Conservation (phyloP, 2,113 vertebrate species). For the Lampris incognitus region DNA sequence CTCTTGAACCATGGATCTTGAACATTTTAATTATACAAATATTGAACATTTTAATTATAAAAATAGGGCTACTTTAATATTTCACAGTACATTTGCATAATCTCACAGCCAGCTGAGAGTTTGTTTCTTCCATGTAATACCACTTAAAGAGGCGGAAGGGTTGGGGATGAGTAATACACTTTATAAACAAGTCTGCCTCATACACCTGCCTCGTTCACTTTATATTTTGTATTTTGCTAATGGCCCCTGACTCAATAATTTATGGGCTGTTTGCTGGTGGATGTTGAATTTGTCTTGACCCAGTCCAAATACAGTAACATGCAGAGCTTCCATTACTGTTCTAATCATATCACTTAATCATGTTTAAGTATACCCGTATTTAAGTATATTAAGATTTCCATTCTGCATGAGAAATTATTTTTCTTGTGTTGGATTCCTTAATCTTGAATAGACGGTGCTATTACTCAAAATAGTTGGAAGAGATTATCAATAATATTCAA, state of each 20-base stretch:
- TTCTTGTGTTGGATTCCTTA: not conserved
- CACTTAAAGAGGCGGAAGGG: not conserved
- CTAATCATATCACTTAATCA: constrained; percentile 34
- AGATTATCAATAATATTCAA: not conserved
- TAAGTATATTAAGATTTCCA: constrained; percentile 17
- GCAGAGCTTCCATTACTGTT: not conserved
- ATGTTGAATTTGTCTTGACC: constrained; percentile 27
- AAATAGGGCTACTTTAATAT: too few relatives aligned
- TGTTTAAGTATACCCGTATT: constrained; percentile 22
- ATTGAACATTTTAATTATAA: too few relatives aligned
- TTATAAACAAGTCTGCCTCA: not conserved
- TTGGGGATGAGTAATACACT: not conserved
- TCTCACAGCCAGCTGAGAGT: too few relatives aligned
- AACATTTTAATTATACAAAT: too few relatives aligned
- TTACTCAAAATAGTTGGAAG: not conserved
- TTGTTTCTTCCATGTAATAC: too few relatives aligned
- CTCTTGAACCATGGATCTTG: too few relatives aligned
- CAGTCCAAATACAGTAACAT: not conserved
- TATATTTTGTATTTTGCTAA: constrained; percentile 21
- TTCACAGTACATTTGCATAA: too few relatives aligned
- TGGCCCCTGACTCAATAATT: constrained; percentile 15
- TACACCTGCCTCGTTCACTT: constrained; percentile 4
- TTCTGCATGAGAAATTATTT: constrained; percentile 6
- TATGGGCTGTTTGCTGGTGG: constrained; percentile 6
- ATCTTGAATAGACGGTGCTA: constrained; percentile 10